Base-by-base conservation (phyloP, 2,113 vertebrate genomes). In the Nyctibius bracteatus region DNA sequence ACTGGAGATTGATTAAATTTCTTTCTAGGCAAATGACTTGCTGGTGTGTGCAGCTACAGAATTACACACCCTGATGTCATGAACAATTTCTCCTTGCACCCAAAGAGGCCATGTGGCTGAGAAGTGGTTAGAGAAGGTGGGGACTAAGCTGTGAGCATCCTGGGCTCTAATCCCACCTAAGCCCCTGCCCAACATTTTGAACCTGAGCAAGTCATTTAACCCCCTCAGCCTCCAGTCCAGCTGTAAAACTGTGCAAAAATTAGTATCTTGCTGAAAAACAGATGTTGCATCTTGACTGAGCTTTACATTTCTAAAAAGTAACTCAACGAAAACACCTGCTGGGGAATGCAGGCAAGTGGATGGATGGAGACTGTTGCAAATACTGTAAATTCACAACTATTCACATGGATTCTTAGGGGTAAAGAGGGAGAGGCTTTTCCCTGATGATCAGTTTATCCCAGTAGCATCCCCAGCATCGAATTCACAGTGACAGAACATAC, bases 141-240 rank as follows among this genome's bases (percentile, higher is more conserved):
- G n/a, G 88, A 59, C 70, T 89, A 68, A 96, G 27, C 83, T 49
- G 12, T 23, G 85, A 93, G 93, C 75, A 96, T 72, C 94, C 83
- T 88, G 67, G 86, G 43, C 49, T 92, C 85, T 96, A 96, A 96
- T 96, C 86, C 91, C 66, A 81, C 27, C 95, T 95, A 97, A 97
- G 81, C 88, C 63, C 21, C 57, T 86, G 86, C 59, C 78, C 72
- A 74, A 66, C 70, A 89, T 90, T 91, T 78, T 92, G 88, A 97
- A 97, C 80, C 70, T 78, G 30, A 87, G 71, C 47, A 90, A 92
- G 89, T 88, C 73, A 93, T 74, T 95, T 89, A 95, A 95, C 86
- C n/a, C 63, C 37, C 77, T 86, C 91, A 82, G 82, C 59, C 90
- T 80, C 86, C 85, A 74, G 70, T 19, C 88, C 91, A 92, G 83